These are phyloP conservation scores for Drosophila bipectinata DNA, from an alignment of 1,140 invertebrate genomes.

Conservation along the genomic window DNA sequence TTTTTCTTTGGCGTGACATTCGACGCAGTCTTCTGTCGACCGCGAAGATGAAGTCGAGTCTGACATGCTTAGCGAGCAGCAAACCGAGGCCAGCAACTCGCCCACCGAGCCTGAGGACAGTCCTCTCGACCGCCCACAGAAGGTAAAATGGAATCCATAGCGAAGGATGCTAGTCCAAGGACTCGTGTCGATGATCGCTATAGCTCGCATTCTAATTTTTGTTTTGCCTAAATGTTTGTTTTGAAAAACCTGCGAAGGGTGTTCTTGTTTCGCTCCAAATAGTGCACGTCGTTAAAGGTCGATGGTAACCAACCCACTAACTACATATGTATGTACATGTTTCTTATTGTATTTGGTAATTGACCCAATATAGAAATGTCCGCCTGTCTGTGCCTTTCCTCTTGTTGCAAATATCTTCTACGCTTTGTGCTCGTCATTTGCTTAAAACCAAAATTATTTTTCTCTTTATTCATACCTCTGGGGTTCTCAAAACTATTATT, in stretches of 20 bases:
- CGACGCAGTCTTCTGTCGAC: constrained; percentile 63
- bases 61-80: constrained; percentile 60
- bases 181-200: constrained; percentile 3
- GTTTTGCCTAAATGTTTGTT: background rate
- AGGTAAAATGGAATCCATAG: constrained; percentile 55
- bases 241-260: background rate
- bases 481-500: too few relatives aligned
- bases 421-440: too few relatives aligned
- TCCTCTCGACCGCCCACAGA: constrained; percentile 34
- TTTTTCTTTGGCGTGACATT: constrained; percentile 30
- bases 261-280: background rate
- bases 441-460: too few relatives aligned
- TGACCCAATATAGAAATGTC: too few relatives aligned
- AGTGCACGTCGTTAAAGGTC: too few relatives aligned
- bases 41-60: constrained; percentile 61
- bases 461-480: too few relatives aligned
- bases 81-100: constrained; percentile 67
- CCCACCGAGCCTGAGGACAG: constrained; percentile 64
- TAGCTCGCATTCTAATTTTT: background rate
- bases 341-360: too few relatives aligned
- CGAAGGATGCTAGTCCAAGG: constrained; percentile 17
- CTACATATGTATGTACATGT: too few relatives aligned
- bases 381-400: too few relatives aligned
- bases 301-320: too few relatives aligned
- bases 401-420: too few relatives aligned